Conservation (phyloP, 2,113 vertebrate genomes). For the Corythaeola cristata region DNA sequence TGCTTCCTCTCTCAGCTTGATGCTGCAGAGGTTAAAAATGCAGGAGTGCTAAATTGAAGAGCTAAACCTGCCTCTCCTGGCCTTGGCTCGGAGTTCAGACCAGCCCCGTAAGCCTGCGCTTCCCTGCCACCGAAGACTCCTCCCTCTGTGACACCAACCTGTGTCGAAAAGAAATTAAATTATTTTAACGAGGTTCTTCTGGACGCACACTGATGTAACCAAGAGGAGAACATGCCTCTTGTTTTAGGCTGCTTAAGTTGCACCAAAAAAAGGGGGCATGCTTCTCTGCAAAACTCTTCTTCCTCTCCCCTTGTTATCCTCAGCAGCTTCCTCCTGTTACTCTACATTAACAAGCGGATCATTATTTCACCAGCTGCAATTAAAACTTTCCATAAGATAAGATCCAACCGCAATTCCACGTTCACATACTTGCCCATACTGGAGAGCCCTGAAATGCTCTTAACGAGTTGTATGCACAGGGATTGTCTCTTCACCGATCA, state of each 20-base stretch:
- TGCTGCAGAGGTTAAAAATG: not conserved
- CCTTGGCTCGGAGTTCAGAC: not conserved
- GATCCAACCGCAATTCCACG: not conserved
- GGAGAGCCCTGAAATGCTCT: conserved; percentile 9
- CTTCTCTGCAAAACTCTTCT: not conserved
- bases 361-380: not conserved
- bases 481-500: not conserved
- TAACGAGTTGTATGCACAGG: not conserved
- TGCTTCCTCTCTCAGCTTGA: not conserved
- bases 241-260: not conserved
- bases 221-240: not conserved
- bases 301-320: not conserved
- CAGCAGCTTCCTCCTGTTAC: not conserved
- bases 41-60: not conserved
- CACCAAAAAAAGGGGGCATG: not conserved
- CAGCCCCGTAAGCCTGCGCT: fast-evolving
- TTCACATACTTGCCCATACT: not conserved
- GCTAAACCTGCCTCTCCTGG: not conserved
- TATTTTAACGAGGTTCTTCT: not conserved
- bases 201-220: not conserved
- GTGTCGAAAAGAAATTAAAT: not conserved
- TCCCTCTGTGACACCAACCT: not conserved
- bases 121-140: not conserved
- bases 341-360: not conserved
- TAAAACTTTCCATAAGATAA: not conserved